Conservation (phyloP, 2,888 invertebrate species). For the Drosophila aldrichi region DNA sequence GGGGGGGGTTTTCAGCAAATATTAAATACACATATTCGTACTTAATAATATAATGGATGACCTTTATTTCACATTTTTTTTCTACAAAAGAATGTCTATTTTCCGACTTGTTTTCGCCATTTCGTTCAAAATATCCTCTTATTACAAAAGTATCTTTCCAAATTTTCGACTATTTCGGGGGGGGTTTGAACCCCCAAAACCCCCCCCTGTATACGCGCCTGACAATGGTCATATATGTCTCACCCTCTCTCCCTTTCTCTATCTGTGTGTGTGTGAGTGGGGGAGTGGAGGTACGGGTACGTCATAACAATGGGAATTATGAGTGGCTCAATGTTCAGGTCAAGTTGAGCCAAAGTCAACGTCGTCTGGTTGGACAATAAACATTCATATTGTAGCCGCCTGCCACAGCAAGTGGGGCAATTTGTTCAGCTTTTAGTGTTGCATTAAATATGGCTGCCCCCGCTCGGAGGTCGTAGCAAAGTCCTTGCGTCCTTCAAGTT, state of each 20-base stretch:
- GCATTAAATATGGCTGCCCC: constrained; percentile 54
- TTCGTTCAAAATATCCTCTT: too few species aligned
- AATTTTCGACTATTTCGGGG: too few species aligned
- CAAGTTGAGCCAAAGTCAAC: constrained; percentile 67
- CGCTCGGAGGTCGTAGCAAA: constrained; percentile 29
- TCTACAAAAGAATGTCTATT: too few species aligned
- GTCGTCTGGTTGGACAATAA: constrained; percentile 65
- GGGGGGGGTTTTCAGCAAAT: too few species aligned
- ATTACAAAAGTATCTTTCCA: too few species aligned
- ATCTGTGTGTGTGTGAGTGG: not conserved
- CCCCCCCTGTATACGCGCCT: too few species aligned
- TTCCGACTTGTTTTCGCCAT: too few species aligned
- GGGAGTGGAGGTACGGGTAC: constrained; percentile 6
- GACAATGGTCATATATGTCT: constrained; percentile 13
- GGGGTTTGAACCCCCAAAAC: too few species aligned
- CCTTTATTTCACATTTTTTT: too few species aligned
- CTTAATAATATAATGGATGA: too few species aligned
- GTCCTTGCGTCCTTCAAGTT: constrained; percentile 50
- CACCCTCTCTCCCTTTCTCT: not conserved
- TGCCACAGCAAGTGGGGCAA: constrained; percentile 56
- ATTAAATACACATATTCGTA: too few species aligned
- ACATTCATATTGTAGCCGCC: constrained; percentile 46
- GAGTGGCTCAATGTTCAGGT: constrained; percentile 61
- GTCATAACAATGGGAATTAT: constrained; percentile 65
- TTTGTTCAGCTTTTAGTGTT: constrained; percentile 64